phyloP scores from a whole-genome alignment of 2,113 vertebrate genomes.

The Chaenogobius annularis region DNA sequence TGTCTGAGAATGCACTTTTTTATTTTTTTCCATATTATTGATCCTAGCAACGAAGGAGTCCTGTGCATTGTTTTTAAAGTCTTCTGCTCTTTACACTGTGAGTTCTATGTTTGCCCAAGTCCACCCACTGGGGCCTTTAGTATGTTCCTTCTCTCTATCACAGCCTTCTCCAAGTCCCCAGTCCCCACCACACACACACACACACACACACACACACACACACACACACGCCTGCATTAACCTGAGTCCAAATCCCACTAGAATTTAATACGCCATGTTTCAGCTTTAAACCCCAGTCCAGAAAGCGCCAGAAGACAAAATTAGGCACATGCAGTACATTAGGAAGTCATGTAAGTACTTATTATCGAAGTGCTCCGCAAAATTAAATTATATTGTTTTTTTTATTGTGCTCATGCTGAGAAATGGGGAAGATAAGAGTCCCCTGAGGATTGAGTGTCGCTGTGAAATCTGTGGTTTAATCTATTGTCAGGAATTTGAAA shows the following conservation, averaged over 20 bases:
- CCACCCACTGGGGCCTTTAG: constrained; percentile 5
- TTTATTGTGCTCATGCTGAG: constrained; percentile 1
- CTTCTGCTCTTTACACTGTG: constrained; percentile 6
- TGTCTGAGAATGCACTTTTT: neutral
- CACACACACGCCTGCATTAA: constrained; percentile 21
- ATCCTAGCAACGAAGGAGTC: neutral
- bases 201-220: no score
- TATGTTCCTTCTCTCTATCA: constrained; percentile 1
- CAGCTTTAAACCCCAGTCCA: neutral
- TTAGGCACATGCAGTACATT: neutral
- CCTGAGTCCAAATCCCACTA: constrained; percentile 9
- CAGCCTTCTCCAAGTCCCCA: neutral
- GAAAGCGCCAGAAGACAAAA: neutral
- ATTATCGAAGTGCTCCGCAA: neutral
- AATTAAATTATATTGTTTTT: constrained; percentile 1
- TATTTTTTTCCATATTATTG: neutral
- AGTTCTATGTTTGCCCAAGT: neutral
- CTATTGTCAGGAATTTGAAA: neutral
- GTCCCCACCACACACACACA: no score
- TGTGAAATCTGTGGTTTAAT: neutral
- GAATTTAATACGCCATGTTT: constrained; percentile 10
- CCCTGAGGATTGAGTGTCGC: neutral
- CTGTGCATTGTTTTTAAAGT: neutral
- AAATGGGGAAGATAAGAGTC: neutral
- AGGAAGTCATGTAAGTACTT: neutral